phyloP scores from a whole-genome alignment of 92 coral and sea anemone species.

The Parazoanthus swiftii region DNA sequence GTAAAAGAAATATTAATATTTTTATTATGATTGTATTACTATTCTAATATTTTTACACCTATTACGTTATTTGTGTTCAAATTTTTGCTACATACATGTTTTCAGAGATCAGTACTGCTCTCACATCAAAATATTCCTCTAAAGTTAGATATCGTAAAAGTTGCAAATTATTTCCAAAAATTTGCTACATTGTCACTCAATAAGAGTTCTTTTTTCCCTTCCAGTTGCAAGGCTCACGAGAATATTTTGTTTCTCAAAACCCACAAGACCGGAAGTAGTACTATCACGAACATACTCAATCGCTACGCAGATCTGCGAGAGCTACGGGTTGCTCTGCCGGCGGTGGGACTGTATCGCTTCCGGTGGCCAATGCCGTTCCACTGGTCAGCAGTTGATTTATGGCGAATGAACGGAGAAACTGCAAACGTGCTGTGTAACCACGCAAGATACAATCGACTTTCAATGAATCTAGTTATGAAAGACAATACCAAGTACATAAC shows the following conservation, averaged over 20 bases:
- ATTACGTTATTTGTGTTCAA: no score
- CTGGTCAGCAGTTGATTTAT: conserved; percentile 87
- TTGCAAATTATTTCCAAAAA: not conserved
- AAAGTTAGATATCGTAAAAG: not conserved
- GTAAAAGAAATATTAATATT: no score
- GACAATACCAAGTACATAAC: conserved; percentile 79
- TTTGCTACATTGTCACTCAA: no score
- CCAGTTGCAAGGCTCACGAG: conserved; percentile 81
- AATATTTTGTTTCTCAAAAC: conserved; percentile 88
- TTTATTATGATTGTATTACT: no score
- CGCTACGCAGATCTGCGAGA: conserved; percentile 94
- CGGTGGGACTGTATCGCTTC: conserved; percentile 65
- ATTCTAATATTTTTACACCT: no score
- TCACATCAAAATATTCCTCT: no score
- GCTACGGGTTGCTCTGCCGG: conserved; percentile 79
- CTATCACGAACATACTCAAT: conserved; percentile 90
- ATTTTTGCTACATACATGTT: no score
- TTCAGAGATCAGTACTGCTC: no score
- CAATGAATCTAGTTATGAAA: conserved; percentile 85
- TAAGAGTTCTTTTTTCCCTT: not conserved
- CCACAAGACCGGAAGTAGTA: conserved; percentile 96
- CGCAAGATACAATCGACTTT: conserved; percentile 78
- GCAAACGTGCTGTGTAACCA: conserved; percentile 91
- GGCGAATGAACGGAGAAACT: conserved; percentile 79
- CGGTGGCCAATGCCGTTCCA: conserved; percentile 90